Evolutionary conservation across 1,140 invertebrate genomes (phyloP), one percentile per base, ranked within the genome.

Genomic region (Sycophila sp.): DNA sequence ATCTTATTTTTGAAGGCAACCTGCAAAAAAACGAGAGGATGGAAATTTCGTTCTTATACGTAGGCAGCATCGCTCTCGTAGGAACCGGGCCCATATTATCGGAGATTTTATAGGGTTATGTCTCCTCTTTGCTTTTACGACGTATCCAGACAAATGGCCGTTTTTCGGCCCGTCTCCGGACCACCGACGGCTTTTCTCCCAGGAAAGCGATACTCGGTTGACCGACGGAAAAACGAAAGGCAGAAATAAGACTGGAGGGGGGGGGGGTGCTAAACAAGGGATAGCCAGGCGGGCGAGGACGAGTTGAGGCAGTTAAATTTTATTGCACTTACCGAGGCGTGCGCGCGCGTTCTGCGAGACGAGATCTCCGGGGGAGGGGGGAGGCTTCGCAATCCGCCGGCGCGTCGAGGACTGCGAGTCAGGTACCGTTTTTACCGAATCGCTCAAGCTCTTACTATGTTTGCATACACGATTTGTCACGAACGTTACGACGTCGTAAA

Each of bases 381-480:
- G 19, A 22, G 36, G 17, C 6, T 66, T n/a, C 36, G 62, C 47
- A 51, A 65, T 55, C 36, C 49, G n/a, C 49, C 17, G 22, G n/a
- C 58, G 34, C 47, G n/a, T 62, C 34, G 34, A 45, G 22, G 24
- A 15, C 11, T 17, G 36, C 40, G 47, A 74, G 76, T 74, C 73
- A 76, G 68, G 75, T 77, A 74, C 71, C 75, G 78, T 80, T 85
- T 82, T 82, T 84, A 81, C 77, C 72, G 73, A 76, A 78, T 77
- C 73, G 62, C 70, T 75, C 64, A 40, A 56, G 47, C 76, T 80
- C 74, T 80, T 81, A 81, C 83, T 81, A 79, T 83, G 82, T 84
- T 81, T 80, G 77, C 79, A 80, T 80, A 81, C 80, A 78, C 76
- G 78, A 84, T 84, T 84, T 82, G 82, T 84, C 80, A 82, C 77